Evolutionary conservation across 2,113 vertebrate genomes (phyloP).

Genomic region (Eira barbara): DNA sequence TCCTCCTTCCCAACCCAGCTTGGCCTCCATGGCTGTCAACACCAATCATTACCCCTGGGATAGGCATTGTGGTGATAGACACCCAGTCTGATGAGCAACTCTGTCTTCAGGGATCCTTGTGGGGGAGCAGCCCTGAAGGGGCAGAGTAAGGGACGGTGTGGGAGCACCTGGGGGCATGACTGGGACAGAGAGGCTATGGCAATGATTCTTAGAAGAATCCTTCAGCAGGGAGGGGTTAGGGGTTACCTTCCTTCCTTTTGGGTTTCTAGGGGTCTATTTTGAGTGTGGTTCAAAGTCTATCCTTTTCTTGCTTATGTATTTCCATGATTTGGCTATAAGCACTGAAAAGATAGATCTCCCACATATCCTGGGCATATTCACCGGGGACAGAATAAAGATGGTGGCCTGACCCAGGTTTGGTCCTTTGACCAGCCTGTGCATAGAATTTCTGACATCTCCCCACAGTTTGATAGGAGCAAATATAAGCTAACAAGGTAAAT

Average conservation of each 20-base stretch:
- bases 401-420: background rate
- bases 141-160: background rate
- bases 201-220: background rate
- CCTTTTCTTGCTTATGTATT: background rate
- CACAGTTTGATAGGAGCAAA: background rate
- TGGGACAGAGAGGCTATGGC: background rate
- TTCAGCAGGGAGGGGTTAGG: background rate
- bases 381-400: background rate
- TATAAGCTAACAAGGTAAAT: background rate
- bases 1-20: background rate
- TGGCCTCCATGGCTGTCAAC: background rate
- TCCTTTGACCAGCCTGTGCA: background rate
- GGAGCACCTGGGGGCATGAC: fast-evolving
- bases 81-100: background rate
- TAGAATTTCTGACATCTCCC: background rate
- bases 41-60: background rate
- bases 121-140: background rate
- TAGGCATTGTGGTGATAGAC: background rate
- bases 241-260: background rate
- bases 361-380: background rate
- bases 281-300: background rate
- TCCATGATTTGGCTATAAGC: background rate
- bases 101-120: background rate
- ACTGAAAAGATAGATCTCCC: too few species aligned
- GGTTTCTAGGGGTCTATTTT: background rate